phyloP scores from a whole-genome alignment of 1,140 invertebrate genomes.

The Neotoxoptera formosana region DNA sequence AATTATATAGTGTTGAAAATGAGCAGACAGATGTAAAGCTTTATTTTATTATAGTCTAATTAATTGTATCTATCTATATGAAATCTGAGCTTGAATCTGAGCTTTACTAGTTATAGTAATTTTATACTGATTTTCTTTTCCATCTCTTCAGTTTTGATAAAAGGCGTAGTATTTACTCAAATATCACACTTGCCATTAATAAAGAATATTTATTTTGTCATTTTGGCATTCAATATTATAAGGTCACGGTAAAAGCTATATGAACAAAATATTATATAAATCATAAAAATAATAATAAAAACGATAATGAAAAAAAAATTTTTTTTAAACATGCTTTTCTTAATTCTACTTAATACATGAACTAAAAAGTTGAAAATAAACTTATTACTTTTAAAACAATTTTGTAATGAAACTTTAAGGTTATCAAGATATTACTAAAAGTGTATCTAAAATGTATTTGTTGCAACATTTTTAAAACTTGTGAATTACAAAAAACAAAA shows the following conservation, averaged over 20 bases:
- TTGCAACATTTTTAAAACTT: too few species aligned
- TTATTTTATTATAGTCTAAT: background rate
- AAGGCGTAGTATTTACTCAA: background rate
- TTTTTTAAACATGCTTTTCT: too few species aligned
- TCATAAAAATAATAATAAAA: background rate
- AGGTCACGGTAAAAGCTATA: background rate
- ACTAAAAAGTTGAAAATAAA: too few species aligned
- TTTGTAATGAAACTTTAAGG: too few species aligned
- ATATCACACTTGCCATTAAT: background rate
- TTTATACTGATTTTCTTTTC: background rate
- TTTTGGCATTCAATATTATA: background rate
- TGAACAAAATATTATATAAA: background rate
- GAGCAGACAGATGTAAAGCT: background rate
- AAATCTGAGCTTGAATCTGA: background rate
- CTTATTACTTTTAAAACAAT: too few species aligned
- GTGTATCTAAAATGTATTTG: too few species aligned
- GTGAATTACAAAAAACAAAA: too few species aligned
- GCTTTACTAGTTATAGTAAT: background rate
- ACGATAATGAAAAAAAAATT: too few species aligned
- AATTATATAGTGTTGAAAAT: background rate
- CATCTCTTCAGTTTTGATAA: background rate
- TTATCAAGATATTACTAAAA: too few species aligned
- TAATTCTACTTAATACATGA: too few species aligned
- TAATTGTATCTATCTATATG: background rate
- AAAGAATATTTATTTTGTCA: slow-evolving; percentile 3